Evolutionary conservation across 2,113 vertebrate genomes (phyloP).

Genomic region (Symphodus melops): DNA sequence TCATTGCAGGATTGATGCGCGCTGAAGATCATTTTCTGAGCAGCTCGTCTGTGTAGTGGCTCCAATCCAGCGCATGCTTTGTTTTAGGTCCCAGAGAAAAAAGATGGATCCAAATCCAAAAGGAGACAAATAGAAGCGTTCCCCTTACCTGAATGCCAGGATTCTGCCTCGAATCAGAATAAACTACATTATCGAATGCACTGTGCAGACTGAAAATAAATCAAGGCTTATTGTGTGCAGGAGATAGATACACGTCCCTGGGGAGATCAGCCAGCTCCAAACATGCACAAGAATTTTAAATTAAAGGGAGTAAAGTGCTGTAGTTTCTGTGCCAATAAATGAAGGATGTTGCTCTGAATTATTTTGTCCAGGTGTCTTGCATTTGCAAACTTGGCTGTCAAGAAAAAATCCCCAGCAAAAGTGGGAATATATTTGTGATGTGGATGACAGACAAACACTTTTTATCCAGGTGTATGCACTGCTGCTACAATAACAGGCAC

Average conservation of each 20-base stretch:
- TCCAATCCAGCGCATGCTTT: constrained; percentile 73
- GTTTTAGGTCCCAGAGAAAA: constrained; percentile 70
- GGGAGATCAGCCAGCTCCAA: constrained; percentile 53
- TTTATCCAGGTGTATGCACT: constrained; percentile 38
- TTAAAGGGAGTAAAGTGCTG: constrained; percentile 50
- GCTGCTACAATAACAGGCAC: constrained; percentile 37
- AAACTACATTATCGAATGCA: constrained; percentile 64
- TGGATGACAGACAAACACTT: constrained; percentile 25
- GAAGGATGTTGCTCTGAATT: constrained; percentile 40
- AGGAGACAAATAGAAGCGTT: constrained; percentile 65
- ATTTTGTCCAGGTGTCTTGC: constrained; percentile 50
- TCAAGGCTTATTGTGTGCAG: constrained; percentile 64
- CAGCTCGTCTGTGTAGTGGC: constrained; percentile 73
- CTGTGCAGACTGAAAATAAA: constrained; percentile 69
- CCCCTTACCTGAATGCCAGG: constrained; percentile 66
- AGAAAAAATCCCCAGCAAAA: constrained; percentile 16
- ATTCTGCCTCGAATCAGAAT: constrained; percentile 61
- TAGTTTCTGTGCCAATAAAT: constrained; percentile 39
- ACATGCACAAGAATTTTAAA: constrained; percentile 57
- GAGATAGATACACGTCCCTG: constrained; percentile 55
- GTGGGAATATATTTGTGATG: constrained; percentile 40
- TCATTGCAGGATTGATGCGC: constrained; percentile 66
- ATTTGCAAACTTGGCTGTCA: constrained; percentile 42
- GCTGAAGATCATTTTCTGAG: constrained; percentile 74
- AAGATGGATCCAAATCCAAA: constrained; percentile 68